These are phyloP conservation scores for Caenorhabditis virilis DNA, from an alignment of 2,888 invertebrate species.

Conservation along the genomic window DNA sequence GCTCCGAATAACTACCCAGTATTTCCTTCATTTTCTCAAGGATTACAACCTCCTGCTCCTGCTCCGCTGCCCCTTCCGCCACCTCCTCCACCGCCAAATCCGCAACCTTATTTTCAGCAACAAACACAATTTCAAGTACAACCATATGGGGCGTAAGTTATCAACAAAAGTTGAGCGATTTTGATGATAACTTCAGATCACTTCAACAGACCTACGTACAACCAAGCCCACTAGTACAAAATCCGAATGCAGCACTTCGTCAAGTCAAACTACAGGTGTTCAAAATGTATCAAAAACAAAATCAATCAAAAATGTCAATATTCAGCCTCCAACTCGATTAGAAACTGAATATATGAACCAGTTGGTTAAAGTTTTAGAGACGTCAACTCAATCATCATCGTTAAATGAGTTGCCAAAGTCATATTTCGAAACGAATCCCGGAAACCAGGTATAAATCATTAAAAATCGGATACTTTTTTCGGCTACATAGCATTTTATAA, in stretches of 20 bases:
- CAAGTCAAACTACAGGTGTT: neutral
- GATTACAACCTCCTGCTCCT: neutral
- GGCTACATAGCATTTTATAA: too few species aligned
- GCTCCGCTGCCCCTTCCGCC: conserved; percentile 1
- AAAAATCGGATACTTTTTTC: too few species aligned
- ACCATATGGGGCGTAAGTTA: too few species aligned
- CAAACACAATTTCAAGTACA: conserved; percentile 4
- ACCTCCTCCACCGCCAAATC: conserved; percentile 10
- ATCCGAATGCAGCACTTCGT: neutral
- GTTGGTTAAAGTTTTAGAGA: conserved; percentile 2
- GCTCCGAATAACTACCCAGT: conserved; percentile 7
- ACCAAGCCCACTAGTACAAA: neutral
- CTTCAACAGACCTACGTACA: too few species aligned
- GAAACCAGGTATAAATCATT: too few species aligned
- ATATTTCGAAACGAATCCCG: neutral
- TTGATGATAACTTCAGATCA: too few species aligned
- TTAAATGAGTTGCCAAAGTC: neutral
- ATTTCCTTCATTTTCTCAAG: conserved; percentile 7
- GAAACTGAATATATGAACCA: conserved; percentile 5
- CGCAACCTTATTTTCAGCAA: too few species aligned
- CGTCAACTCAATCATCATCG: neutral
- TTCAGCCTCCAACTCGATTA: neutral
- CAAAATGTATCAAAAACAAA: neutral
- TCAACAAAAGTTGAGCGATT: too few species aligned
- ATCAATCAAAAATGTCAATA: neutral